Evolutionary conservation across 2,113 vertebrate genomes (phyloP).

Genomic region (Centropristis striata): DNA sequence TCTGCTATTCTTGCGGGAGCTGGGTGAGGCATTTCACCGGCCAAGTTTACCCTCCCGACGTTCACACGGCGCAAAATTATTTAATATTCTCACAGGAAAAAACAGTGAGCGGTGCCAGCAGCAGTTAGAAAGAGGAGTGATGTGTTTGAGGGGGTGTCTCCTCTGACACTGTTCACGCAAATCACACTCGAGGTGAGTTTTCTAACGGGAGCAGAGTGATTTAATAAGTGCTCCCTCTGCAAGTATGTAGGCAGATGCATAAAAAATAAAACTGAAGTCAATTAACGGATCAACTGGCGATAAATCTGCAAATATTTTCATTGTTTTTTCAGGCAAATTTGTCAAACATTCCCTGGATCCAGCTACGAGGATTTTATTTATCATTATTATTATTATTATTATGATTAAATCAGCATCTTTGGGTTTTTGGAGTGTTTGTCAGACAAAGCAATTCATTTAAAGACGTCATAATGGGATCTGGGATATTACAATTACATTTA

Average conservation of each 20-base stretch:
- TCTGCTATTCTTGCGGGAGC: constrained; percentile 79
- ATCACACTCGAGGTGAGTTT: constrained; percentile 55
- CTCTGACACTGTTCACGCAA: constrained; percentile 54
- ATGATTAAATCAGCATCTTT: not conserved
- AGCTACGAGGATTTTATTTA: not conserved
- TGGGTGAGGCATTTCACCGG: constrained; percentile 62
- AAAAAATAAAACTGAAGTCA: not conserved
- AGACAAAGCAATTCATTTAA: not conserved
- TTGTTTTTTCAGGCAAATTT: not conserved
- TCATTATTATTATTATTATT: not conserved
- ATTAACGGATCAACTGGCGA: not conserved
- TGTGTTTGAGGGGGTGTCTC: constrained; percentile 41
- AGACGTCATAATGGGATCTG: not conserved
- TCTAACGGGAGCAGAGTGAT: not conserved
- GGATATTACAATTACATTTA: not conserved
- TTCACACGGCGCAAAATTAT: constrained; percentile 49
- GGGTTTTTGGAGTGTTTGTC: not conserved
- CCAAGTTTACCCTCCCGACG: constrained; percentile 51
- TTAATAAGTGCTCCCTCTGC: constrained; percentile 4
- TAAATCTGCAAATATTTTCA: not conserved
- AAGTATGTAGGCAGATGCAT: not conserved
- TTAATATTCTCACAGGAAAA: constrained; percentile 47
- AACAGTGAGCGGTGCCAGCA: constrained; percentile 26
- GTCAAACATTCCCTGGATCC: not conserved
- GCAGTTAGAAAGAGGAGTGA: constrained; percentile 24